Evolutionary conservation across 2,888 invertebrate genomes (phyloP).

Genomic region (Monopis laevigella): DNA sequence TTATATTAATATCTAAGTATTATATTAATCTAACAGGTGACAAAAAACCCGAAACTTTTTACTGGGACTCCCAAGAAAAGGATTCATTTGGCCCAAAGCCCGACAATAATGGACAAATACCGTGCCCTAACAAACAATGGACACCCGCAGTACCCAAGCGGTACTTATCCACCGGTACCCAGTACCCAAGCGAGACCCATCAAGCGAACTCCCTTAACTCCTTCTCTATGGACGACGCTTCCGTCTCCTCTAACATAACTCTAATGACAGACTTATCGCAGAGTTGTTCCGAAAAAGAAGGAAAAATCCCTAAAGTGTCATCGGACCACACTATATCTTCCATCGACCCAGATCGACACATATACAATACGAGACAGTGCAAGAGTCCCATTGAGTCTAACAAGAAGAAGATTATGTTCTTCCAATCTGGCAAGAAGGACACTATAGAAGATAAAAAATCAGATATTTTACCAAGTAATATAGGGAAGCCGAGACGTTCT

Average conservation of each 20-base stretch:
- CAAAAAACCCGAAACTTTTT: background rate
- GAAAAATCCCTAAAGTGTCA: slow-evolving; percentile 23
- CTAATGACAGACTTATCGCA: slow-evolving; percentile 6
- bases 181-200: too few relatives aligned
- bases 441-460: slow-evolving; percentile 13
- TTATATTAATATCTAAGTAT: too few relatives aligned
- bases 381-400: slow-evolving; percentile 12
- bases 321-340: slow-evolving; percentile 21
- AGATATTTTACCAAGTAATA: slow-evolving; percentile 4
- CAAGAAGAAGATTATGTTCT: slow-evolving; percentile 14
- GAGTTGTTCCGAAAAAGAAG: slow-evolving; percentile 12
- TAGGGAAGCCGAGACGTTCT: slow-evolving; percentile 24
- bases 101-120: too few relatives aligned
- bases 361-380: slow-evolving; percentile 1
- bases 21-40: slow-evolving; percentile 7
- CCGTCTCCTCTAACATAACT: slow-evolving; percentile 6
- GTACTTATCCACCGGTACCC: background rate
- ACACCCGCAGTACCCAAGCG: background rate
- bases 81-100: background rate
- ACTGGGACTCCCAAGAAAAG: slow-evolving; percentile 6
- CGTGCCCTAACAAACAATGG: slow-evolving; percentile 2
- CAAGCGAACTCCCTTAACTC: slow-evolving; percentile 1
- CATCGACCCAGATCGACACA: slow-evolving; percentile 13
- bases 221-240: background rate
- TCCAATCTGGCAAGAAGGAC: slow-evolving; percentile 14